These are phyloP conservation scores for Homalodisca vitripennis DNA, from an alignment of 1,140 invertebrate genomes.

Conservation along the genomic window DNA sequence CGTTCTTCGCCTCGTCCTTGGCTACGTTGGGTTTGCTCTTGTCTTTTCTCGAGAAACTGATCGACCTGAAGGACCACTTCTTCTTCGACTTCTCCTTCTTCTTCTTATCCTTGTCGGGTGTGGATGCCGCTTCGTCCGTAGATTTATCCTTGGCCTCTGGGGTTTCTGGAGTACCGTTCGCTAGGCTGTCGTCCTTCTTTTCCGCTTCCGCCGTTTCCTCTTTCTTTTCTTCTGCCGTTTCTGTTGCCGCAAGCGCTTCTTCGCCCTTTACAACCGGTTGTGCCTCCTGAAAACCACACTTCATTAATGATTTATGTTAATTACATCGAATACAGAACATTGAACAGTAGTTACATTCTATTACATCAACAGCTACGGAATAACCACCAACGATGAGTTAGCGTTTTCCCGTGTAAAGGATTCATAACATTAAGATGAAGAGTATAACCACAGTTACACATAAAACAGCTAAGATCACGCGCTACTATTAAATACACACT, in stretches of 20 bases:
- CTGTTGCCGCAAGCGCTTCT: constrained; percentile 55
- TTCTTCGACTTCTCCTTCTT: constrained; percentile 83
- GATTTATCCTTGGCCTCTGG: constrained; percentile 29
- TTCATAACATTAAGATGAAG: too few relatives aligned
- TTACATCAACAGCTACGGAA: too few relatives aligned
- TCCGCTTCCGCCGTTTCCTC: constrained; percentile 20
- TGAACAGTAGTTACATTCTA: too few relatives aligned
- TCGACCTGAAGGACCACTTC: constrained; percentile 82
- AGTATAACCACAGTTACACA: too few relatives aligned
- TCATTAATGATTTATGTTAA: too few relatives aligned
- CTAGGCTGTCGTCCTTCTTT: constrained; percentile 33
- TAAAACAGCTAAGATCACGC: too few relatives aligned
- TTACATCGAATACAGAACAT: too few relatives aligned
- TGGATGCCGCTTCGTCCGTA: constrained; percentile 35
- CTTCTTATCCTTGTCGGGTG: constrained; percentile 53
- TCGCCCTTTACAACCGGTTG: constrained; percentile 30
- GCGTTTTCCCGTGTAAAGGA: too few relatives aligned
- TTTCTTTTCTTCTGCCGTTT: constrained; percentile 57
- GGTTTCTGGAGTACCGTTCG: constrained; percentile 28
- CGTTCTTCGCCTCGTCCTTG: constrained; percentile 47
- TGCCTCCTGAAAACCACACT: constrained; percentile 53
- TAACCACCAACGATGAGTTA: too few relatives aligned
- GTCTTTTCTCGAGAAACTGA: constrained; percentile 81
- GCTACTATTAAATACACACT: too few relatives aligned
- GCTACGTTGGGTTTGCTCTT: constrained; percentile 67